phyloP scores from a whole-genome alignment of 2,113 vertebrate genomes.

The Otus sunia region DNA sequence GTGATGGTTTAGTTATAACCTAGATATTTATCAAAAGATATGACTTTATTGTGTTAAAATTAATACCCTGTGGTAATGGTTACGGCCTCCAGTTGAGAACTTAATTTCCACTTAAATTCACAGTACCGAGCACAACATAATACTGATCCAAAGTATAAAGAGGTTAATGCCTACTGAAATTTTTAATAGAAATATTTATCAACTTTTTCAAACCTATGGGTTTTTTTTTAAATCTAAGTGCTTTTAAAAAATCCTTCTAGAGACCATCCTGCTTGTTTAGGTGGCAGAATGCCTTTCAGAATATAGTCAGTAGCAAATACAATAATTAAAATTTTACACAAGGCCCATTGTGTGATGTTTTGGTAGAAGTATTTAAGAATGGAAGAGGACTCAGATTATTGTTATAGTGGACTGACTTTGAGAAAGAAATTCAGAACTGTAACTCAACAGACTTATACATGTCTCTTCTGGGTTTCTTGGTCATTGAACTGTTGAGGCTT shows the following conservation, averaged over 20 bases:
- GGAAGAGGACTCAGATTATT: background rate
- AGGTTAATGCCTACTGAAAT: background rate
- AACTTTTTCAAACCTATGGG: background rate
- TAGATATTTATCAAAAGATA: background rate
- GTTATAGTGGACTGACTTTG: background rate
- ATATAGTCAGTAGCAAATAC: background rate
- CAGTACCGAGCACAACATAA: background rate
- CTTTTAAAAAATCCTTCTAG: background rate
- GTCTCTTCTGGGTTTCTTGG: background rate
- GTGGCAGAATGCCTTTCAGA: background rate
- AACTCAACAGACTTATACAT: background rate
- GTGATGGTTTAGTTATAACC: background rate
- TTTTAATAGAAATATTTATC: background rate
- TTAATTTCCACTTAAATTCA: slow-evolving; percentile 28
- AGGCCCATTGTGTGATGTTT: background rate
- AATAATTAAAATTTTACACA: background rate
- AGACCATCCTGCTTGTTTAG: background rate
- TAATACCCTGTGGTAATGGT: background rate
- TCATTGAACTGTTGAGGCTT: background rate
- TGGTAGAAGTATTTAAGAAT: background rate
- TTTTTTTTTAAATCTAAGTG: background rate
- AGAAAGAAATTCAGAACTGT: background rate
- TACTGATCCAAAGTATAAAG: background rate
- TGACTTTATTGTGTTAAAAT: background rate
- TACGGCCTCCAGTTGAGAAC: background rate